Evolutionary conservation across 2,113 vertebrate genomes (phyloP).

Genomic region (Mesitornis unicolor): DNA sequence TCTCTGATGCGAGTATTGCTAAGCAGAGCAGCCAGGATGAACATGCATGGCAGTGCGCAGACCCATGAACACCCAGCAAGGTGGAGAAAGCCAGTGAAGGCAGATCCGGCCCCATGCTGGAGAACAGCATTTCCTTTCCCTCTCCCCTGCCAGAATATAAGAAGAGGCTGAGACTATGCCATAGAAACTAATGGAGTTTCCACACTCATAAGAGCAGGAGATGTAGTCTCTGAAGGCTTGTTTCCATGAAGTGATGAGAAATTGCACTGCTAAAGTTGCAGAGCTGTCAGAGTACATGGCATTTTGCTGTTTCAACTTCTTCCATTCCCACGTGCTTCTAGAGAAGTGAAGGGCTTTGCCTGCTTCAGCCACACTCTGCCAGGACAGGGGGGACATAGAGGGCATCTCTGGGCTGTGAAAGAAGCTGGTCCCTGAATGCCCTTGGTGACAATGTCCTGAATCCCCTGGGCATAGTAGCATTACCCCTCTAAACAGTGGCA

Average conservation of each 20-base stretch:
- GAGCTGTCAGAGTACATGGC: constrained; percentile 19
- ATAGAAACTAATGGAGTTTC: constrained; percentile 54
- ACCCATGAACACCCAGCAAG: neutral
- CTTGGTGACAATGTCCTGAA: neutral
- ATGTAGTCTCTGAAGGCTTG: constrained; percentile 33
- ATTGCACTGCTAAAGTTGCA: constrained; percentile 22
- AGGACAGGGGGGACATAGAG: neutral
- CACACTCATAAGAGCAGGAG: constrained; percentile 57
- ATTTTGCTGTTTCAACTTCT: neutral
- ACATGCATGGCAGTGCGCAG: constrained; percentile 21
- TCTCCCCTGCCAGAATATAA: neutral
- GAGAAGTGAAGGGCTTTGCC: neutral
- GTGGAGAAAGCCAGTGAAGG: constrained; percentile 19
- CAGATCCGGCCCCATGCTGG: neutral
- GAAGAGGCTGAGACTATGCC: constrained; percentile 32
- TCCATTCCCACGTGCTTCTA: neutral
- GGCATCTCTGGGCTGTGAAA: neutral
- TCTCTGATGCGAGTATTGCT: constrained; percentile 40
- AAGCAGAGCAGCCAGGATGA: constrained; percentile 51
- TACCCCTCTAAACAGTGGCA: neutral
- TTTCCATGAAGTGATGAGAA: constrained; percentile 53
- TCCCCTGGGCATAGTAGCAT: accelerated
- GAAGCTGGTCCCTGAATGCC: neutral
- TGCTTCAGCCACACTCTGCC: neutral
- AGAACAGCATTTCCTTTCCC: constrained; percentile 16